Evolutionary conservation across 2,888 invertebrate genomes (phyloP).

Genomic region (Anaspis maculata): DNA sequence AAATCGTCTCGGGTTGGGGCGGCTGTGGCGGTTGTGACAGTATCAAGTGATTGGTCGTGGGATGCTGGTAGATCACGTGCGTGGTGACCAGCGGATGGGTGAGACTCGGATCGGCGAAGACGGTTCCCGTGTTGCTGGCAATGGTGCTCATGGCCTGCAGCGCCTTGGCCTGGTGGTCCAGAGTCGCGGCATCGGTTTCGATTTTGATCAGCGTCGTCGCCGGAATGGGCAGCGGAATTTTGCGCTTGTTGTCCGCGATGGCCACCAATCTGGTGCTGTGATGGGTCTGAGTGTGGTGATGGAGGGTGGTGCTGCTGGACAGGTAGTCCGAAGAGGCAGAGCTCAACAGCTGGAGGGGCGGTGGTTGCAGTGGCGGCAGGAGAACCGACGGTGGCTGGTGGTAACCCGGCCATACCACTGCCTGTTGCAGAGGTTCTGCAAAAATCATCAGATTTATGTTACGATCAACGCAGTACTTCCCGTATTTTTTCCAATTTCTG

Average conservation of each 20-base stretch:
- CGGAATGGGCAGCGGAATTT: constrained; percentile 41
- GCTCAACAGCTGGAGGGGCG: constrained; percentile 58
- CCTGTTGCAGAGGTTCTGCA: constrained; percentile 58
- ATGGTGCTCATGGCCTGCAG: constrained; percentile 37
- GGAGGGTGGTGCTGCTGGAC: constrained; percentile 55
- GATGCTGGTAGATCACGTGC: constrained; percentile 49
- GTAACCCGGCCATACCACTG: constrained; percentile 68
- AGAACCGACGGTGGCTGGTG: constrained; percentile 44
- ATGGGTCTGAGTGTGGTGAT: constrained; percentile 55
- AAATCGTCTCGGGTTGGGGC: constrained; percentile 28
- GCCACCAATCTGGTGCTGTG: constrained; percentile 61
- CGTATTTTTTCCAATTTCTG: too few relatives aligned
- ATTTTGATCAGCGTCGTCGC: constrained; percentile 58
- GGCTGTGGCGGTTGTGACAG: constrained; percentile 29
- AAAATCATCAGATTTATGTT: too few relatives aligned
- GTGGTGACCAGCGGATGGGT: constrained; percentile 49
- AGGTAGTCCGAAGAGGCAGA: constrained; percentile 47
- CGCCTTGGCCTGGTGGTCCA: constrained; percentile 40
- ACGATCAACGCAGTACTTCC: too few relatives aligned
- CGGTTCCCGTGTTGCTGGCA: constrained; percentile 35
- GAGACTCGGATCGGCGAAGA: constrained; percentile 45
- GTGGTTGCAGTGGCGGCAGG: constrained; percentile 51
- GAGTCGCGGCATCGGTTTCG: constrained; percentile 53
- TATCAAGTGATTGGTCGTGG: constrained; percentile 37
- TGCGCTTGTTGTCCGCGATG: constrained; percentile 47